phyloP scores from a whole-genome alignment of 2,888 invertebrate species.

The Geophilus truncorum region DNA sequence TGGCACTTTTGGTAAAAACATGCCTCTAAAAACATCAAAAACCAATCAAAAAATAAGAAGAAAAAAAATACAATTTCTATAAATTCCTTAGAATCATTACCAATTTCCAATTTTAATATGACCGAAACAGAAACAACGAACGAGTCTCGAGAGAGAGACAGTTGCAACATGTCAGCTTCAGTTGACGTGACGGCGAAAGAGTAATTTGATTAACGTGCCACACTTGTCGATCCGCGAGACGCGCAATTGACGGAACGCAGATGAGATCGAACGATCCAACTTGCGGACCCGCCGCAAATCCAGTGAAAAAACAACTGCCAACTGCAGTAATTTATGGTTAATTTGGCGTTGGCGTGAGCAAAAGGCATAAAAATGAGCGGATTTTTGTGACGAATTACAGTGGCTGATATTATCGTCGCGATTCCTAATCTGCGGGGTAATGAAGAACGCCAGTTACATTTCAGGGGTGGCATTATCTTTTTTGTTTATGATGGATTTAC shows the following conservation, averaged over 20 bases:
- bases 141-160: too few species aligned
- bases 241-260: neutral
- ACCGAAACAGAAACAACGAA: neutral
- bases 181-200: neutral
- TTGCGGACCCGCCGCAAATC: too few species aligned
- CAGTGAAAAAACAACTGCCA: neutral
- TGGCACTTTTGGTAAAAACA: too few species aligned
- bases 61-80: too few species aligned
- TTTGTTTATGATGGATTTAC: neutral
- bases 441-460: slow-evolving; percentile 1
- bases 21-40: too few species aligned
- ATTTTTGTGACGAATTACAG: neutral
- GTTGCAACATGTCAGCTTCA: neutral
- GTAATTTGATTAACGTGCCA: neutral
- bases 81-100: too few species aligned
- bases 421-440: neutral
- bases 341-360: neutral
- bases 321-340: neutral
- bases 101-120: too few species aligned
- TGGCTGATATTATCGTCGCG: neutral
- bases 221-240: neutral
- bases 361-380: neutral
- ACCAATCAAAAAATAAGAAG: too few species aligned
- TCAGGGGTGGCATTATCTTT: neutral
- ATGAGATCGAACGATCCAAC: too few species aligned